Percentiles rank a stretch among this genome's conserved stretches.
phyloP scores from a whole-genome alignment of 2,888 invertebrate genomes.

The Nomada lathburiana region DNA sequence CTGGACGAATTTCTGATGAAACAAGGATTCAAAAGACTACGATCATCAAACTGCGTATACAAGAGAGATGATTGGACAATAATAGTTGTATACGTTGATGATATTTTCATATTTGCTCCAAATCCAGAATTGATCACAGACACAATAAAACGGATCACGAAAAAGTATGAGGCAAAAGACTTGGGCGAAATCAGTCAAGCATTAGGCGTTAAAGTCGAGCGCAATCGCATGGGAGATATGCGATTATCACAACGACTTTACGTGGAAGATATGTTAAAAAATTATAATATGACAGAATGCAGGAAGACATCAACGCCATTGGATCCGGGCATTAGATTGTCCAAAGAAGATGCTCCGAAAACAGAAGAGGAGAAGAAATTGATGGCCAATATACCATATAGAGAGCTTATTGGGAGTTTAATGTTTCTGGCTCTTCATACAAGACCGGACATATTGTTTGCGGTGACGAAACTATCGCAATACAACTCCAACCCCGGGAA shows the following conservation, averaged over 20 bases:
- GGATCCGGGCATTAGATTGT: neutral
- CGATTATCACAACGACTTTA: no score
- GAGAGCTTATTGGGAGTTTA: constrained; percentile 8
- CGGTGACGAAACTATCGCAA: constrained; percentile 36
- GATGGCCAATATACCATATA: constrained; percentile 20
- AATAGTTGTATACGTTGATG: constrained; percentile 20
- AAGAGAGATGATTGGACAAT: constrained; percentile 3
- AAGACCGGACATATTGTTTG: constrained; percentile 24
- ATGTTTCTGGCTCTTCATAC: constrained; percentile 22
- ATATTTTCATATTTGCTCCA: constrained; percentile 23
- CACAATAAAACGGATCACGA: constrained; percentile 2
- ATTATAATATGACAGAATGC: constrained; percentile 23
- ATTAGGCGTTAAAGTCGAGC: no score
- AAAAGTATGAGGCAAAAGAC: neutral
- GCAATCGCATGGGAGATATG: no score
- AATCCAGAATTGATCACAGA: neutral
- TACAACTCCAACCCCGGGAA: constrained; percentile 20
- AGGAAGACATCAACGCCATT: neutral
- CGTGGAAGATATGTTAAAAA: neutral
- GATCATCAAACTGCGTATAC: constrained; percentile 24
- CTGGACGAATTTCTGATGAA: constrained; percentile 3
- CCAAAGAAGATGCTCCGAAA: neutral
- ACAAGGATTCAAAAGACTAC: constrained; percentile 14
- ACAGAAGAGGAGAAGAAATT: constrained; percentile 9
- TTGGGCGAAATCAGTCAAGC: no score